phyloP scores from a whole-genome alignment of 2,888 invertebrate genomes.

The Cyrtodaria siliqua region DNA sequence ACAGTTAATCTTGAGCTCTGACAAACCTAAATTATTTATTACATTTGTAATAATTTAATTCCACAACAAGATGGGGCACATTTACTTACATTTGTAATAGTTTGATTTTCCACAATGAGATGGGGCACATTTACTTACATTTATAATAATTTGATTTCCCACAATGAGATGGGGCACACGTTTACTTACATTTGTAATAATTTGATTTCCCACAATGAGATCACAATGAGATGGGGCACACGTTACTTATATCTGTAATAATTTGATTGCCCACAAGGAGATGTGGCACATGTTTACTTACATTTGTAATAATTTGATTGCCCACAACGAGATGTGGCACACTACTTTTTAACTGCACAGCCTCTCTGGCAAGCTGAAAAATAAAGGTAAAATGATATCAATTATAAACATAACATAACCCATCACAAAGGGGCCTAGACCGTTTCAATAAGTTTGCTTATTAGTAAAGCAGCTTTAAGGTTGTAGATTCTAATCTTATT shows the following conservation, averaged over 20 bases:
- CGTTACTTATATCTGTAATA: conserved; percentile 92
- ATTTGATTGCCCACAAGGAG: conserved; percentile 99
- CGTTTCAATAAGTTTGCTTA: too few relatives aligned
- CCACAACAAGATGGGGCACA: too few relatives aligned
- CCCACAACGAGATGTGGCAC: conserved; percentile 99
- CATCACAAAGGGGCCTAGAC: too few relatives aligned
- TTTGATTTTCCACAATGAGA: conserved; percentile 99
- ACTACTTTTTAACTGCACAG: conserved; percentile 96
- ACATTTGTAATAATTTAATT: too few relatives aligned
- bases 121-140: conserved; percentile 90
- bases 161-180: too few relatives aligned
- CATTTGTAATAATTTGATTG: conserved; percentile 98
- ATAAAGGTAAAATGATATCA: too few relatives aligned
- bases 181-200: conserved; percentile 94
- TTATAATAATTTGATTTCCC: conserved; percentile 99
- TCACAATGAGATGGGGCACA: conserved; percentile 99
- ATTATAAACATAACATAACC: too few relatives aligned
- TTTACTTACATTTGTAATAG: conserved; percentile 94
- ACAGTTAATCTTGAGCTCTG: too few relatives aligned
- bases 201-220: conserved; percentile 98
- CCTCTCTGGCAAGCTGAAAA: conserved; percentile 93
- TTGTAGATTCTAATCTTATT: too few relatives aligned
- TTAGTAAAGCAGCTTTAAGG: too few relatives aligned
- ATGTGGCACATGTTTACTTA: conserved; percentile 92
- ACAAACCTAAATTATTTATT: too few relatives aligned